Conservation (phyloP, 2,113 vertebrate species). For the Marmota monax region DNA sequence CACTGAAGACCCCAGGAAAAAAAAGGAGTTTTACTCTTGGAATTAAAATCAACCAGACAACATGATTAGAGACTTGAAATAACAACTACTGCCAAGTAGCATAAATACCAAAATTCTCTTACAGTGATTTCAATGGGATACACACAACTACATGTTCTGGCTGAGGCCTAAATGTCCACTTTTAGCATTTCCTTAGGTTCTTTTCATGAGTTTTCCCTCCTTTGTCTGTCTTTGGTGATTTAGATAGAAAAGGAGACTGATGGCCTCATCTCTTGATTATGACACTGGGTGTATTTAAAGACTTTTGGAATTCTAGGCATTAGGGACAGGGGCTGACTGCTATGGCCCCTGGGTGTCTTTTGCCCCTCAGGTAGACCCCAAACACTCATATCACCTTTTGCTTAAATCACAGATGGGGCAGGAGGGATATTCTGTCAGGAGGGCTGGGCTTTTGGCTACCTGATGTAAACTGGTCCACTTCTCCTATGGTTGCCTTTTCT, state of each 20-base stretch:
- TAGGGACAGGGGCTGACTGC: background rate
- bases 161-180: background rate
- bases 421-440: background rate
- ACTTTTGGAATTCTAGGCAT: background rate
- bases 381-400: background rate
- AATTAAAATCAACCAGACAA: constrained; percentile 8
- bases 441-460: background rate
- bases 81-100: background rate
- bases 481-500: background rate
- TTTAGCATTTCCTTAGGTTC: background rate
- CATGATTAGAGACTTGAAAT: background rate
- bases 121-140: background rate
- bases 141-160: background rate
- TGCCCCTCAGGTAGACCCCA: background rate
- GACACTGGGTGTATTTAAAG: background rate
- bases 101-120: background rate
- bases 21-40: background rate
- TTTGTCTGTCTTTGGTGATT: background rate
- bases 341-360: background rate
- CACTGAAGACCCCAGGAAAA: background rate
- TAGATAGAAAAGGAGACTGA: background rate
- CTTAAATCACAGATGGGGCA: background rate
- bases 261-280: background rate
- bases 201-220: background rate
- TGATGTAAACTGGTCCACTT: background rate